A percentile compares a stretch with the other conserved stretches of the same genome.
These are phyloP conservation scores for Nesogale talazaci DNA, from an alignment of 2,113 vertebrate species.

Conservation along the genomic window DNA sequence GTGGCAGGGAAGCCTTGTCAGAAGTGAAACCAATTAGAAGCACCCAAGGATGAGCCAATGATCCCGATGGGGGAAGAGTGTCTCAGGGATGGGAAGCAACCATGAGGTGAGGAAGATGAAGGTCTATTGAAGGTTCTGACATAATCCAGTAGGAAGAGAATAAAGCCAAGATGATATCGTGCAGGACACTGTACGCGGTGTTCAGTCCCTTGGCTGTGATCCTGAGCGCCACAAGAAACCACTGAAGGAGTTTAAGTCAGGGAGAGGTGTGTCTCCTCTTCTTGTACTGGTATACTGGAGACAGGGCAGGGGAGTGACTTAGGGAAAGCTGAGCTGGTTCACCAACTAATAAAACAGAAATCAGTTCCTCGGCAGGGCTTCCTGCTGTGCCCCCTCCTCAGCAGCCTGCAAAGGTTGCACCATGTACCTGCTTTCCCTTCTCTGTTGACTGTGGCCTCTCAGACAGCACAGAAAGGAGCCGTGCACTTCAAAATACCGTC, in stretches of 20 bases:
- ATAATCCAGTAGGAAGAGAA: neutral
- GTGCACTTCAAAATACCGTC: neutral
- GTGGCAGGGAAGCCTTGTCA: neutral
- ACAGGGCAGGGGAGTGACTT: neutral
- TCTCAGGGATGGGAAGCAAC: neutral
- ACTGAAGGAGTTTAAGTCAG: neutral
- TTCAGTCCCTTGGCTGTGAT: neutral
- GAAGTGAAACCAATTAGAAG: neutral
- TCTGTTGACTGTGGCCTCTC: neutral
- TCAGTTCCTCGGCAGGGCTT: neutral
- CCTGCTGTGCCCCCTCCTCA: rapidly evolving
- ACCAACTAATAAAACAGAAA: neutral
- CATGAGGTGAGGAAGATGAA: neutral
- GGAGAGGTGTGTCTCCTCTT: neutral
- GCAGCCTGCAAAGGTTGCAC: neutral
- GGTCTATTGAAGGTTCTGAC: neutral
- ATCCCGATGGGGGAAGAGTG: neutral
- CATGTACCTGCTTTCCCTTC: neutral
- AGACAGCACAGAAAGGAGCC: neutral
- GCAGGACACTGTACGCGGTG: rapidly evolving
- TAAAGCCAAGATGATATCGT: neutral
- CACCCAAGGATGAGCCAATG: neutral
- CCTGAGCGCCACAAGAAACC: neutral
- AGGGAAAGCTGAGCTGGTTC: neutral
- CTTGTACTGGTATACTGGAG: neutral